These are phyloP conservation scores for Furcifer pardalis DNA, from an alignment of 2,797 vertebrate genomes.

Conservation along the genomic window DNA sequence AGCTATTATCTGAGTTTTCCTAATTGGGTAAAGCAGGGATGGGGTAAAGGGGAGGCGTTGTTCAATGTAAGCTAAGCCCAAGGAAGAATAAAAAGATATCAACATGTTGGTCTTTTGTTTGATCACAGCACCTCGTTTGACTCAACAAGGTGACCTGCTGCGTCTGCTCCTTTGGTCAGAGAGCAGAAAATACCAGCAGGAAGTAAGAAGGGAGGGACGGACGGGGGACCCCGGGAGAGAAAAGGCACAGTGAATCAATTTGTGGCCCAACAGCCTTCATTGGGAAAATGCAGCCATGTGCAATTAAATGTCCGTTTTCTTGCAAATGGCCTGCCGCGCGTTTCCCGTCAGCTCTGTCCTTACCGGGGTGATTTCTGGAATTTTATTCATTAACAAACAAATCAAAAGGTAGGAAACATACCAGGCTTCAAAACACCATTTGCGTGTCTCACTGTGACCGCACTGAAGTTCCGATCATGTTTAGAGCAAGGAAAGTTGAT, in stretches of 20 bases:
- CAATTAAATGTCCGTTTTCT: neutral
- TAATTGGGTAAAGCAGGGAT: conserved; percentile 14
- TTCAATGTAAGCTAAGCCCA: conserved; percentile 56
- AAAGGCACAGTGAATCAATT: conserved; percentile 48
- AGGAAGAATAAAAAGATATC: conserved; percentile 76
- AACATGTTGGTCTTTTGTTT: conserved; percentile 74
- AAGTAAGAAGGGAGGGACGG: conserved; percentile 16
- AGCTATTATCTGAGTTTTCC: neutral
- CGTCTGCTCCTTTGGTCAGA: conserved; percentile 63
- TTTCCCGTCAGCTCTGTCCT: neutral
- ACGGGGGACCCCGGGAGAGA: neutral
- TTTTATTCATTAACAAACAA: neutral
- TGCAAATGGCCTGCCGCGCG: neutral
- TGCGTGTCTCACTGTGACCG: no score
- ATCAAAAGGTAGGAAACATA: no score
- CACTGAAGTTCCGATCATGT: no score
- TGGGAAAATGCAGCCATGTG: conserved; percentile 29
- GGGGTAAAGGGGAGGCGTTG: neutral
- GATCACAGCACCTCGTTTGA: conserved; percentile 74
- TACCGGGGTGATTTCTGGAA: neutral
- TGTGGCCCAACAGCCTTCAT: conserved; percentile 54
- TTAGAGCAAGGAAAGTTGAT: neutral
- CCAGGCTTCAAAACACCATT: no score
- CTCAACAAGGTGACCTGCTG: conserved; percentile 75
- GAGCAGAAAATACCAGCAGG: conserved; percentile 58